Conservation (phyloP, 2,888 invertebrate genomes). For the Mythimna vitellina region DNA sequence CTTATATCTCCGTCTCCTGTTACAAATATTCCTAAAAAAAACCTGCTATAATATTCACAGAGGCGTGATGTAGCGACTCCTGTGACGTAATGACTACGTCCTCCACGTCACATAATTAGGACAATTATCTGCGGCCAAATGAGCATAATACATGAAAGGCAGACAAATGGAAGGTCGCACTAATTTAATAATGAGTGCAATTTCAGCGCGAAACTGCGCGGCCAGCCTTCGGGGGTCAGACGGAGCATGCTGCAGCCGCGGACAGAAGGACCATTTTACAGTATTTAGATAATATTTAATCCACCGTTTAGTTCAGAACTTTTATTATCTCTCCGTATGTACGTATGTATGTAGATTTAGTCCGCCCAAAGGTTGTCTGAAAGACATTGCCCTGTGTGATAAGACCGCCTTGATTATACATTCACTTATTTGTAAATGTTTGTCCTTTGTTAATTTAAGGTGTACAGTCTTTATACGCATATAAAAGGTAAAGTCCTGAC, state of each 20-base stretch:
- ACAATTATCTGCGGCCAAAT: constrained; percentile 25
- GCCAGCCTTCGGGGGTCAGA: background rate
- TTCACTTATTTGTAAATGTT: too few relatives aligned
- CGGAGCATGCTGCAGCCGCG: background rate
- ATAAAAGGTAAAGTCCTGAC: too few relatives aligned
- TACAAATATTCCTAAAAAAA: background rate
- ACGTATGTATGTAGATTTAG: too few relatives aligned
- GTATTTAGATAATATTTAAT: background rate
- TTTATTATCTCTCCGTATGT: background rate
- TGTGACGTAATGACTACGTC: constrained; percentile 13
- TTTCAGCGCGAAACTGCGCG: constrained; percentile 32
- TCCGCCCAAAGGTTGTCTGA: background rate
- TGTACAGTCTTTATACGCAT: too few relatives aligned
- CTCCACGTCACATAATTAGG: constrained; percentile 3
- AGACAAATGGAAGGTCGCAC: constrained; percentile 55
- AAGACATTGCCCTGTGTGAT: background rate
- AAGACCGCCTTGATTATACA: too few relatives aligned
- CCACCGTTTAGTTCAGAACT: background rate
- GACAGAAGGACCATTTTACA: constrained; percentile 18
- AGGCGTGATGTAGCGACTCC: background rate
- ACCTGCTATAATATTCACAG: constrained; percentile 1
- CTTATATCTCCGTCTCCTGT: background rate
- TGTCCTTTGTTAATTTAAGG: too few relatives aligned
- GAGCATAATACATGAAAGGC: constrained; percentile 45
- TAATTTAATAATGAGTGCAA: constrained; percentile 62